Evolutionary conservation across 1,140 invertebrate species (phyloP), one percentile per base, ranked within the genome.

Genomic region (Oncopodura yosiiana): DNA sequence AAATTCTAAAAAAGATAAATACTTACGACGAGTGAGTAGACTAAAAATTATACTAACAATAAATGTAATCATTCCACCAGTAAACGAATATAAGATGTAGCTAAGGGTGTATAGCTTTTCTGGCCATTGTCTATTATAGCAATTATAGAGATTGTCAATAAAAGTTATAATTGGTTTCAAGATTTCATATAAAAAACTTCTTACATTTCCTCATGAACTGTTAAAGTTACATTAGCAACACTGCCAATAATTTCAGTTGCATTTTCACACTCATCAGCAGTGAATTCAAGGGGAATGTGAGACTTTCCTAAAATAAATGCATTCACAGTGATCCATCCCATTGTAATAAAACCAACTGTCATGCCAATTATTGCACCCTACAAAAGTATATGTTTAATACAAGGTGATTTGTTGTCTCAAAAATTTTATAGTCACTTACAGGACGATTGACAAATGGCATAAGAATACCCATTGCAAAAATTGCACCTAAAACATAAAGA

Each of bases 401-500:
- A 34, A 34, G 30, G 38, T 41, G 11, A 41, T n/a, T n/a, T n/a
- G n/a, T n/a, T n/a, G n/a, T n/a, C n/a, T n/a, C n/a, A n/a, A 51
- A n/a, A 14, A 24, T 9, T 27, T 8, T 11, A 41, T 8, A 3
- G 18, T 41, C 11, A 56, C 57, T 65, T 34, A 65, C 64, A 26
- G 42, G 36, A 34, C 54, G 54, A 37, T 73, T 74, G 26, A 71
- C 64, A 63, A 68, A 73, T 0, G 73, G 72, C 58, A 72, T 71
- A 18, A 73, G 58, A 67, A 73, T 68, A 16, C 71, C 72, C 30
- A 73, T 65, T 1, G 69, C 66, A 58, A 74, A 73, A 19, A 73
- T 23, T 1, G 69, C 70, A 3, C 73, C 64, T n/a, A n/a, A n/a
- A n/a, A n/a, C n/a, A n/a, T n/a, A n/a, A n/a, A n/a, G 12, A 71